Evolutionary conservation across 92 coral and sea anemone species (phyloP), one percentile per base, ranked within the genome.

Genomic region (Parazoanthus atlanticus): DNA sequence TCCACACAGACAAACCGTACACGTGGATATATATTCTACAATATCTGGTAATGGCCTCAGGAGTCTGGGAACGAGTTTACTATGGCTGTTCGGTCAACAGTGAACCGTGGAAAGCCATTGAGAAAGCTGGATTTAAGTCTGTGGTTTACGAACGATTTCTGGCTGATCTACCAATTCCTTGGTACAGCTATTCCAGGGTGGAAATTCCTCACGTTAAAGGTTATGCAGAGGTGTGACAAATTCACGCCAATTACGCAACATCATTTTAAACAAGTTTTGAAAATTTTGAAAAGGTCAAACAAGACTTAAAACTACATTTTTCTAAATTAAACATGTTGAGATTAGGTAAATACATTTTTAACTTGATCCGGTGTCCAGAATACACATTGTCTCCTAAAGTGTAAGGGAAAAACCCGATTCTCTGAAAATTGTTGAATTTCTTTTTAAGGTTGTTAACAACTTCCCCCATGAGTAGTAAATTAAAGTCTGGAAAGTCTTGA

Each of bases 11-110:
- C 86, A 36, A 66, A 32, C 74, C 86, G 11, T 82, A 38, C 86
- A 82, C 86, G 34, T 82, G 86, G 86, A 65, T 82, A 82, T 82
- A 82, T 41, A 7, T 82, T 6, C 52, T 82, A 36, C 86, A 82
- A 70, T 82, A 65, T 34, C 58, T 82, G 16, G 75, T 82, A 7
- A 82, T 82, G 86, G 86, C 86, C 23, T 23, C 76, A 11, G 86
- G 86, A 5, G 74, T 82, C 9, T 82, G 86, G 86, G 86, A 82
- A 36, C 12, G 86, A 82, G 74, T 36, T 66, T 82, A 82, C 76
- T 66, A 30, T 12, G 86, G 86, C 38, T 82, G 86, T 3, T 82
- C 86, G 25, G 86, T 82, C 36, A 82, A 64, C 76, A 82, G 75
- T 33, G 86, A 82, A 28, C 86, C 86, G 17, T 82, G 86, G 86